Percentiles rank a stretch among this genome's conserved stretches.
Conservation (phyloP, 2,888 invertebrate species). For the Spicauda simplicius region DNA sequence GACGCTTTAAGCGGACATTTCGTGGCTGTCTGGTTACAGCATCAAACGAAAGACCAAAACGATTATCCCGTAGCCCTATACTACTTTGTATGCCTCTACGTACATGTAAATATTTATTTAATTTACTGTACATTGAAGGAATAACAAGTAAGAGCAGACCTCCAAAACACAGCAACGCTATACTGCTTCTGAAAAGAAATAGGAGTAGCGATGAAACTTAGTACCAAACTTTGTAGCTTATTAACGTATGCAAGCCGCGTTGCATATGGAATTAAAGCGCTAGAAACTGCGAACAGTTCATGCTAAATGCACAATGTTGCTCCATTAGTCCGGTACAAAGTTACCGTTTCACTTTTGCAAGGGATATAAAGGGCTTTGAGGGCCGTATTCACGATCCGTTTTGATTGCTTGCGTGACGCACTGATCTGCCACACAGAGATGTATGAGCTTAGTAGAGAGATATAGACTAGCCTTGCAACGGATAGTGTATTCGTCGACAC, state of each 20-base stretch:
- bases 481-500: too few relatives aligned
- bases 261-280: constrained; percentile 11
- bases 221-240: neutral
- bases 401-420: neutral
- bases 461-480: too few relatives aligned
- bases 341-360: constrained; percentile 47
- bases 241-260: constrained; percentile 2
- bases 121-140: too few relatives aligned
- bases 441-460: too few relatives aligned
- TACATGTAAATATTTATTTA: too few relatives aligned
- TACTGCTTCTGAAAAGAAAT: neutral
- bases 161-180: neutral
- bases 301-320: constrained; percentile 32
- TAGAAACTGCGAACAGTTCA: constrained; percentile 16
- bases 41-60: too few relatives aligned
- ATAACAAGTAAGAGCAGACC: neutral
- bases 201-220: neutral
- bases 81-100: too few relatives aligned
- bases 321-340: constrained; percentile 30
- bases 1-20: too few relatives aligned
- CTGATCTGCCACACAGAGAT: too few relatives aligned
- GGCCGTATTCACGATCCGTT: constrained; percentile 5
- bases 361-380: constrained; percentile 39
- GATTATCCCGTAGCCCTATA: too few relatives aligned
- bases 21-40: too few relatives aligned